These are phyloP conservation scores for Adoxophyes honmai DNA, from an alignment of 1,140 invertebrate genomes.

Conservation along the genomic window DNA sequence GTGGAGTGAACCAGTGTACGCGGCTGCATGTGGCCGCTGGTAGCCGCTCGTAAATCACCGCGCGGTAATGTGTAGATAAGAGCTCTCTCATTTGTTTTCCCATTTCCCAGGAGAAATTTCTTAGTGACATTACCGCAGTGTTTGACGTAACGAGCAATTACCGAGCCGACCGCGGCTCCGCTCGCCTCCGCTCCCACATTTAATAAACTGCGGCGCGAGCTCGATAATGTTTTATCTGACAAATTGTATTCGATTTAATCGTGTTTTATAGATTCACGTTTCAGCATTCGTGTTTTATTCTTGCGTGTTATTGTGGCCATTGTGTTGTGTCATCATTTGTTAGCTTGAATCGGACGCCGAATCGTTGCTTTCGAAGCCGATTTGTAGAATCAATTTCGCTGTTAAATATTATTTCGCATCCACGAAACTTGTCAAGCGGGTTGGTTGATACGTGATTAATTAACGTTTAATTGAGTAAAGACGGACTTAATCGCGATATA, in stretches of 20 bases:
- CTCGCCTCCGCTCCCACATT: background rate
- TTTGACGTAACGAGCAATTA: conserved; percentile 55
- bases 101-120: conserved; percentile 62
- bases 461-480: conserved; percentile 1
- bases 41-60: conserved; percentile 63
- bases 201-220: conserved; percentile 11
- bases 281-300: background rate
- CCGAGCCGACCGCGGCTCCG: conserved; percentile 16
- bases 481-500: background rate
- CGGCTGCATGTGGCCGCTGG: conserved; percentile 16
- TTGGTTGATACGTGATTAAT: background rate
- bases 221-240: conserved; percentile 15
- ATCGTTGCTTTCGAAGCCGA: background rate
- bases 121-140: conserved; percentile 48
- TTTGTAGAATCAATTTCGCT: too few relatives aligned
- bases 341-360: background rate
- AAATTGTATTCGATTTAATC: background rate
- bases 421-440: background rate
- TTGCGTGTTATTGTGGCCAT: background rate
- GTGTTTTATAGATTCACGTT: background rate
- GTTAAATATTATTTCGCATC: too few relatives aligned
- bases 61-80: conserved; percentile 68
- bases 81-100: conserved; percentile 68
- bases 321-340: background rate
- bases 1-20: too few relatives aligned